Percentiles rank a stretch among this genome's conserved stretches.
phyloP scores from a whole-genome alignment of 2,797 vertebrate species.

The Lycodopsis pacificus region DNA sequence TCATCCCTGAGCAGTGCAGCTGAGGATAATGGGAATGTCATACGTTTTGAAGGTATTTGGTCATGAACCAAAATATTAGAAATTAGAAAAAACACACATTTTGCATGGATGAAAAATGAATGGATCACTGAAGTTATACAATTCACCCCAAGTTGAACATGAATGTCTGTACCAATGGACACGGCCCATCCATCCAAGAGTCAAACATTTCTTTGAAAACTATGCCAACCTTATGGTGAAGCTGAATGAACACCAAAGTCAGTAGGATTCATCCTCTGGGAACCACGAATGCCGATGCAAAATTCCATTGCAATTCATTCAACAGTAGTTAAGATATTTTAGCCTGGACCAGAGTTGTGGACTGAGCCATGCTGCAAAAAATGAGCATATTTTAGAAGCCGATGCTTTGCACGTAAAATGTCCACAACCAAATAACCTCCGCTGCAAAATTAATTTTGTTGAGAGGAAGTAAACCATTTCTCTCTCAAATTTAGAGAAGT shows the following conservation, averaged over 20 bases:
- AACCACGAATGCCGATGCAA: neutral
- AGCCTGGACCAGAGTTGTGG: neutral
- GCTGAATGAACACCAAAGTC: neutral
- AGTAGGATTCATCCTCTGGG: neutral
- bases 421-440: neutral
- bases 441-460: neutral
- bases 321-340: neutral
- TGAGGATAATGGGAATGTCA: neutral
- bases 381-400: neutral
- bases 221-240: neutral
- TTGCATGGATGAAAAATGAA: neutral
- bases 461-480: neutral
- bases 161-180: neutral
- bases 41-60: no score
- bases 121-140: neutral
- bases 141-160: neutral
- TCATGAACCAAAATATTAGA: no score
- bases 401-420: neutral
- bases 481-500: neutral
- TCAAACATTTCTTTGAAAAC: neutral
- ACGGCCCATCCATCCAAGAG: neutral
- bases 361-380: neutral
- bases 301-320: neutral
- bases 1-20: neutral
- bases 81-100: neutral